Conservation (phyloP, 2,113 vertebrate genomes). For the Empidonax traillii region DNA sequence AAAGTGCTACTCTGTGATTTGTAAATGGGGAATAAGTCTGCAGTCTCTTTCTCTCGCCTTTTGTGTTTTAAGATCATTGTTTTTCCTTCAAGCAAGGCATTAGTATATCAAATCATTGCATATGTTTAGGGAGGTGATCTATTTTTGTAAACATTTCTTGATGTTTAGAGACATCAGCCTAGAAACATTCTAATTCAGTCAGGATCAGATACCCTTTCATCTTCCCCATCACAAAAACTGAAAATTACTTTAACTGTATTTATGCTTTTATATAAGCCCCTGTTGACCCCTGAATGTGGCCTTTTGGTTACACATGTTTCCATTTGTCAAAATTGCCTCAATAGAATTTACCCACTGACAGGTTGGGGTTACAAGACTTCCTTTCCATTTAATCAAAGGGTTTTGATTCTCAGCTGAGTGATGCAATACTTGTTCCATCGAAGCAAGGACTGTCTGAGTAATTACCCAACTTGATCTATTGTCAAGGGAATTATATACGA, state of each 20-base stretch:
- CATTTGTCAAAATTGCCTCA: not conserved
- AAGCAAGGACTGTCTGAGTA: not conserved
- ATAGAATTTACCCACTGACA: not conserved
- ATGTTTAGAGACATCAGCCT: not conserved
- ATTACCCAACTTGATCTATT: not conserved
- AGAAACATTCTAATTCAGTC: not conserved
- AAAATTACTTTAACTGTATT: not conserved
- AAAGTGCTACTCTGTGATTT: not conserved
- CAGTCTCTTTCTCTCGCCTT: not conserved
- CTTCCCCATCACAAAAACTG: not conserved
- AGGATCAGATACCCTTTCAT: not conserved
- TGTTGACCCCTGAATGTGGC: fast-evolving
- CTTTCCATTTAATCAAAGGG: not conserved
- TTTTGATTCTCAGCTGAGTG: not conserved
- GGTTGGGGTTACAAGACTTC: not conserved
- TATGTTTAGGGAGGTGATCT: not conserved
- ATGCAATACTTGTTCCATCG: slow-evolving; percentile 20
- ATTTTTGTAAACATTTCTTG: not conserved
- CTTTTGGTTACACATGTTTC: not conserved
- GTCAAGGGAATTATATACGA: slow-evolving; percentile 8
- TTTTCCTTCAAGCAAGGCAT: not conserved
- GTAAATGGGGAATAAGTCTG: not conserved
- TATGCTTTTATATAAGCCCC: not conserved
- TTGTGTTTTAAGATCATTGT: not conserved
- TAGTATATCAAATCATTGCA: not conserved